These are phyloP conservation scores for Hippopotamyrus pictus DNA, from an alignment of 2,797 vertebrate genomes.

Conservation along the genomic window DNA sequence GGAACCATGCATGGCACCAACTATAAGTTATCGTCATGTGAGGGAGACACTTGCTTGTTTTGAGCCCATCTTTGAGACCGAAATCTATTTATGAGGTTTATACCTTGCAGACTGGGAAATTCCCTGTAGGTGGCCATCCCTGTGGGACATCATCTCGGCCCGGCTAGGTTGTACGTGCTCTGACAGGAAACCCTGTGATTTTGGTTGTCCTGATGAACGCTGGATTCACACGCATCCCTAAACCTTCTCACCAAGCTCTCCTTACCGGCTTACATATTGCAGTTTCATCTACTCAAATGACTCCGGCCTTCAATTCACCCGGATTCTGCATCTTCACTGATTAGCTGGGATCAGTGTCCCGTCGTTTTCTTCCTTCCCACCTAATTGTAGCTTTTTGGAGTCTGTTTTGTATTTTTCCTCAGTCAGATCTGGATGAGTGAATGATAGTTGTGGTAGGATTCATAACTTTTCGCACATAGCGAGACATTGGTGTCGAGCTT, in stretches of 20 bases:
- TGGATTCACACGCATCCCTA: slow-evolving; percentile 1
- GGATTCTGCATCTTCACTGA: neutral
- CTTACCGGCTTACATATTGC: slow-evolving; percentile 17
- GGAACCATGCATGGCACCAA: neutral
- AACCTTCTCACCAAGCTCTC: slow-evolving; percentile 38
- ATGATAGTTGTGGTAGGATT: neutral
- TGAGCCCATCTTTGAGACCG: neutral
- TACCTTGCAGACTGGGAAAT: neutral
- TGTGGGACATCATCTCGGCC: neutral
- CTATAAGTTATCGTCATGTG: neutral
- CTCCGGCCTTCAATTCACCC: slow-evolving; percentile 14
- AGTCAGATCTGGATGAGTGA: neutral
- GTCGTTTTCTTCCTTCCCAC: neutral
- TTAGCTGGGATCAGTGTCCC: neutral
- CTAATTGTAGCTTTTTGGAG: neutral
- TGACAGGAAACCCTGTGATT: neutral
- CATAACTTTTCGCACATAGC: neutral
- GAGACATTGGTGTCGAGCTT: neutral
- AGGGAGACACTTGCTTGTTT: neutral
- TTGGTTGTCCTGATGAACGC: neutral
- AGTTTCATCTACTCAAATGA: slow-evolving; percentile 35
- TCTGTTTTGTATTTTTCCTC: neutral
- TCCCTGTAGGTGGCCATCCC: neutral
- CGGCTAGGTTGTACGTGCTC: neutral
- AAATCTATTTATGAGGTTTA: neutral